Base-by-base conservation (phyloP, 2,888 invertebrate genomes). In the Synanthedon tipuliformis region DNA sequence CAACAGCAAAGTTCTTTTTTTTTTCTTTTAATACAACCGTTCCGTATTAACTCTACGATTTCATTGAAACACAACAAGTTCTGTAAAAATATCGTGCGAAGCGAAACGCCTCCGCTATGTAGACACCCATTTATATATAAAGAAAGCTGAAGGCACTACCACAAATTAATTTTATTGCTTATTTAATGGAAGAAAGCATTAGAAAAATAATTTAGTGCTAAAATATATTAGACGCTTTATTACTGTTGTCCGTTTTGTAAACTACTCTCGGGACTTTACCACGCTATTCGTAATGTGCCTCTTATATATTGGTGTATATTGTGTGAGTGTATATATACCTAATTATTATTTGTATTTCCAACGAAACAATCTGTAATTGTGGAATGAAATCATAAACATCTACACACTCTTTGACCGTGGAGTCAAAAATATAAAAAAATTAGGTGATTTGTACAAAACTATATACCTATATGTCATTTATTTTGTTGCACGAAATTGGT, bases 141-240 rank as follows among this genome's bases (percentile, higher is more conserved):
- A 78, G 74, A 70, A 87, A 85, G 86, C 86, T 81, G 81, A 87
- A 87, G 86, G 86, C 86, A 87, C 86, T 86, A 87, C 86, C 70
- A 75, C 80, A 71, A 83, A 86, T 81, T 69, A 66, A 82, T 81
- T 65, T 65, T 80, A 81, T 83, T 85, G 84, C 82, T 82, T 84
- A 77, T 64, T 57, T 70, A 66, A 81, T 81, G 82, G 82, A 83
- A 78, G 71, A 73, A 79, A 83, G 84, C 81, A 64, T 80, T 82
- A 78, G 75, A 82, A 82, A 84, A 83, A 82, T 79, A 83, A 83
- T 76, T 79, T 80, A 63, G 68, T 74, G 80, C 78, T 74, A 71
- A 75, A 77, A 78, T 45, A 45, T 45, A 23, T 23, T 23, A 13
- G 13, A 13, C 15, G 45, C 12, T 45, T 45, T 15, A 23, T 23